Percentiles rank a stretch among this genome's conserved stretches.
Conservation (phyloP, 2,113 vertebrate genomes). For the Catagonus wagneri region DNA sequence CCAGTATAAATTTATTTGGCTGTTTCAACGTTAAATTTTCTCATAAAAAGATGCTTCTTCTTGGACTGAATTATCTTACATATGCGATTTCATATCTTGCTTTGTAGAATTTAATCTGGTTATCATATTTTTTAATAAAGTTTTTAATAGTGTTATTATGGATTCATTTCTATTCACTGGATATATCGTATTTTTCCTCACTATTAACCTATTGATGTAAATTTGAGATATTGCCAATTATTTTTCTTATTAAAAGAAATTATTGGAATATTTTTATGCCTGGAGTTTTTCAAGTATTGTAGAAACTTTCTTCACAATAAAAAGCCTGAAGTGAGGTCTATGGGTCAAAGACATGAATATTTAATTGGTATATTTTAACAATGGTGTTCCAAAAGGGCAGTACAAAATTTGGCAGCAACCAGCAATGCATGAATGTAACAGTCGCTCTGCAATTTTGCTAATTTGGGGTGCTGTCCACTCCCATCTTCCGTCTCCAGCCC, state of each 20-base stretch:
- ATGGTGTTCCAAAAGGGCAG: background rate
- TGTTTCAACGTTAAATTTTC: background rate
- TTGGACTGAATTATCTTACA: background rate
- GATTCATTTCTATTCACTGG: conserved; percentile 38
- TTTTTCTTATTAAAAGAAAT: conserved; percentile 47
- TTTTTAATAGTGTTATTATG: conserved; percentile 38
- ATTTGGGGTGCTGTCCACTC: background rate
- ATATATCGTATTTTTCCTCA: background rate
- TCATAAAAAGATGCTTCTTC: background rate
- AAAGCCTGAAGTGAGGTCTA: background rate
- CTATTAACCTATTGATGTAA: background rate
- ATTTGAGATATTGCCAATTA: conserved; percentile 43
- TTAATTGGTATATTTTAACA: conserved; percentile 8
- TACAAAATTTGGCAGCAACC: background rate
- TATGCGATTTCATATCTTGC: background rate
- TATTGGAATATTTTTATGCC: background rate
- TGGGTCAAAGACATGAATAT: background rate
- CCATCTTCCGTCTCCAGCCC: background rate
- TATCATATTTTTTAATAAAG: background rate
- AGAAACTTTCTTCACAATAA: conserved; percentile 6
- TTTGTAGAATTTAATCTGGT: conserved; percentile 38
- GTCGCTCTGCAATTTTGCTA: background rate
- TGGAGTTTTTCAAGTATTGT: background rate
- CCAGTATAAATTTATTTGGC: background rate
- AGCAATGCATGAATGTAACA: no score